Base-by-base conservation (phyloP, 2,888 invertebrate species). In the Zeuzera pyrina region DNA sequence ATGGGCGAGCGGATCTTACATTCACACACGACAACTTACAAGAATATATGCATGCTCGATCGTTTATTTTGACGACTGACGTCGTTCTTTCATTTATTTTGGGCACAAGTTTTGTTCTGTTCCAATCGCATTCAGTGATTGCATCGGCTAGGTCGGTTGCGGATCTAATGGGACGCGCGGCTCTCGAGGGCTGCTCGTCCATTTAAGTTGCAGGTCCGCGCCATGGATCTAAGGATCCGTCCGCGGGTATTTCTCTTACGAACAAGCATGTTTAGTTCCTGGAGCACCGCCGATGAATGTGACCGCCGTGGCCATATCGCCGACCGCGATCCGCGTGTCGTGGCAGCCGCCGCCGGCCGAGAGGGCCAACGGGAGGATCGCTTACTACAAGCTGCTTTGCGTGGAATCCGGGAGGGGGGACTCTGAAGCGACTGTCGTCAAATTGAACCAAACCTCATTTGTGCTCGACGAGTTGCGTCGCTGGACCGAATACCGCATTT, bases 231-330 rank as follows among this genome's bases (percentile, higher is more conserved):
- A 30, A 40, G 32, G 43, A 27, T 45, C 37, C 38, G 45, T 34
- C 12, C 25, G 15, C 33, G 43, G 41, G 36, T 29, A 30, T 41
- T 30, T 55, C n/a, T 41, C 55, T 69, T 45, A 69, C 49, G 34
- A 33, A 52, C 66, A 64, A 68, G 73, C 64, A 66, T 73, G 63
- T 72, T 58, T 87, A 98, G 98, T 96, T 86, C 98, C 98, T 67
- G 95, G 95, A 83, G 96, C 95, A 64, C 95, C 98, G 60, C 98
- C 98, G 64, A 91, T 91, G 87, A 94, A 96, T 86, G 94, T 98
- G 79, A 90, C 89, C 53, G 96, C 94, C 48, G 88, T 89, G 77
- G 91, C 97, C 54, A 88, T 91, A 71, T 93, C 94, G 73, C 93
- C 97, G 47, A 95, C 94, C 42, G 90, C 94, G 48, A 91, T 98